phyloP scores from a whole-genome alignment of 1,140 invertebrate species.

The Pseudomyrmex cubaensis region DNA sequence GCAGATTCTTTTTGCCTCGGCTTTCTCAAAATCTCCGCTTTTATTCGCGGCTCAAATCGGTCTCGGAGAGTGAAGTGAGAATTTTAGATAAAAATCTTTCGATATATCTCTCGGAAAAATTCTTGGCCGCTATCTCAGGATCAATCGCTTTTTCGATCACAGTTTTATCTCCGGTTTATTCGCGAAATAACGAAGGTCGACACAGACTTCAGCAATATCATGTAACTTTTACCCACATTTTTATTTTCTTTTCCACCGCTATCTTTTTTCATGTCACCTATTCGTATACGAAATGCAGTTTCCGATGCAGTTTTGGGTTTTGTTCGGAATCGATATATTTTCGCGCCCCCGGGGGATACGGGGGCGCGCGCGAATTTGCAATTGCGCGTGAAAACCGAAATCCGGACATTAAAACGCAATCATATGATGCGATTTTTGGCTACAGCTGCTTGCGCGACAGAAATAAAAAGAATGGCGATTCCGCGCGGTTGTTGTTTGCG shows the following conservation, averaged over 20 bases:
- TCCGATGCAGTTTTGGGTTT: constrained; percentile 4
- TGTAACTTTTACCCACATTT: background rate
- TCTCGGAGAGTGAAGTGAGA: background rate
- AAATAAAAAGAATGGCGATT: constrained; percentile 37
- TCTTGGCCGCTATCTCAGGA: background rate
- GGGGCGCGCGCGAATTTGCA: background rate
- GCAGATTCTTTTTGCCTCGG: background rate
- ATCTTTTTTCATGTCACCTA: background rate
- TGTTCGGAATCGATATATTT: constrained; percentile 32
- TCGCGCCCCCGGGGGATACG: too few species aligned
- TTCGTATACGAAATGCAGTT: background rate
- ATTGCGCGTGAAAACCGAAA: background rate
- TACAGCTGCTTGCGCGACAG: constrained; percentile 33
- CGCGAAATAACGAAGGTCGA: too few species aligned
- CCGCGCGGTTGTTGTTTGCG: constrained; percentile 20
- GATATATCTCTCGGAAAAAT: constrained; percentile 7
- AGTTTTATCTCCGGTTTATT: background rate
- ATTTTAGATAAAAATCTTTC: background rate
- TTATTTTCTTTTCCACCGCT: background rate
- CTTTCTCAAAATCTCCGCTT: background rate
- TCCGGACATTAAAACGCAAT: constrained; percentile 40
- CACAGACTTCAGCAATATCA: too few species aligned
- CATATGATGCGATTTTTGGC: constrained; percentile 36
- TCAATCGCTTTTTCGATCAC: background rate
- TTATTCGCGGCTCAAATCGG: background rate